phyloP scores from a whole-genome alignment of 2,113 vertebrate genomes.

The Tachysurus vachellii region DNA sequence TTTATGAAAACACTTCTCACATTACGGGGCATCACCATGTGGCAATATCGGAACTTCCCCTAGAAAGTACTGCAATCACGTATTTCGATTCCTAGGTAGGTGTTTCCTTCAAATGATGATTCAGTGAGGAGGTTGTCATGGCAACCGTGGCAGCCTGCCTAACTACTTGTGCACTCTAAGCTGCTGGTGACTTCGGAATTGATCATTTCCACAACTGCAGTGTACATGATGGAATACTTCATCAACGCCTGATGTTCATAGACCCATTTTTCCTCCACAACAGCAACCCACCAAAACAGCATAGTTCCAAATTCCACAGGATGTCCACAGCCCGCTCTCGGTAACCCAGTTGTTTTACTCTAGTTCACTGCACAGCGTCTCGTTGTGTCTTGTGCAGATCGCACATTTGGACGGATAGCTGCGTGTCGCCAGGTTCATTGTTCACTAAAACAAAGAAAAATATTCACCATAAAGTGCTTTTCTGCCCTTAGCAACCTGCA shows the following conservation, averaged over 20 bases:
- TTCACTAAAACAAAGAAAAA: slow-evolving; percentile 15
- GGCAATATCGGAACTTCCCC: slow-evolving; percentile 33
- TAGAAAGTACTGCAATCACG: background rate
- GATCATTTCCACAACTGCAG: slow-evolving; percentile 13
- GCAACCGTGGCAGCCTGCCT: slow-evolving; percentile 8
- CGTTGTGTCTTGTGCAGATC: background rate
- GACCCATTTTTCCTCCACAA: background rate
- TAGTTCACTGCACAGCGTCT: background rate
- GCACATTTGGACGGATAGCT: background rate
- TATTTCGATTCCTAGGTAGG: background rate
- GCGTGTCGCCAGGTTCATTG: slow-evolving; percentile 23
- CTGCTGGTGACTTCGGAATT: slow-evolving; percentile 13
- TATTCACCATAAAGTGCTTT: slow-evolving; percentile 6
- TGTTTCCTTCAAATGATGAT: slow-evolving; percentile 35
- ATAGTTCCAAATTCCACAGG: background rate
- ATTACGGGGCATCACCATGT: slow-evolving; percentile 7
- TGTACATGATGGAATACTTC: slow-evolving; percentile 9
- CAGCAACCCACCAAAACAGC: background rate
- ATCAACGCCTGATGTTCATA: background rate
- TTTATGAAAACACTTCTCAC: background rate
- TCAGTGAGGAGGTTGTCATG: slow-evolving; percentile 30
- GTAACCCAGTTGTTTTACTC: background rate
- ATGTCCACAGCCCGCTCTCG: background rate
- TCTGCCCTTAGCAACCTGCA: background rate
- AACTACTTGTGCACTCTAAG: slow-evolving; percentile 1